phyloP scores from a whole-genome alignment of 2,888 invertebrate genomes.

The Drosophila mimica region DNA sequence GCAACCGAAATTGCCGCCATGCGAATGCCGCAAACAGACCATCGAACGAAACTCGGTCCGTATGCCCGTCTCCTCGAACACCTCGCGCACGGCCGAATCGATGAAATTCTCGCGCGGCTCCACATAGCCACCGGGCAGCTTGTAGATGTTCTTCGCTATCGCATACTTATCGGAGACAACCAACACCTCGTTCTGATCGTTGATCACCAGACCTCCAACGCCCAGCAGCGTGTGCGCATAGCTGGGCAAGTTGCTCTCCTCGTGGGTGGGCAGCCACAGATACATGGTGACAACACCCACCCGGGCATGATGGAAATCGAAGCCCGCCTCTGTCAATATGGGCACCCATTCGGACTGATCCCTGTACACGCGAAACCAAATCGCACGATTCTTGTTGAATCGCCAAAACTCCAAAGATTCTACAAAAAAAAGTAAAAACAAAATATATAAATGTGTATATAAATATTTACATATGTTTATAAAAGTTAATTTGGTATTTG shows the following conservation, averaged over 20 bases:
- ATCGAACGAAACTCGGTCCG: conserved; percentile 91
- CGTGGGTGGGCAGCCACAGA: conserved; percentile 90
- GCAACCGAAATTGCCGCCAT: conserved; percentile 91
- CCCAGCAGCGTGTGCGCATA: conserved; percentile 92
- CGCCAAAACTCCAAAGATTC: conserved; percentile 90
- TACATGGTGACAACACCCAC: conserved; percentile 92
- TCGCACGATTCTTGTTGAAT: conserved; percentile 88
- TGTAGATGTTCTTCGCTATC: conserved; percentile 88
- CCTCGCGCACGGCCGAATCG: conserved; percentile 93
- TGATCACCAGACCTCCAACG: conserved; percentile 92
- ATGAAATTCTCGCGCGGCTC: conserved; percentile 94
- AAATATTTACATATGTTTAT: background rate
- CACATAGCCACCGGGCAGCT: conserved; percentile 96
- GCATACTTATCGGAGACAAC: conserved; percentile 91
- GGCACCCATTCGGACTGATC: conserved; percentile 91
- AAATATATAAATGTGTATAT: background rate
- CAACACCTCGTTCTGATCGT: conserved; percentile 91
- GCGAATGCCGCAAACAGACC: conserved; percentile 91
- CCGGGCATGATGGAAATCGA: conserved; percentile 95
- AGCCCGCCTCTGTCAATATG: conserved; percentile 90
- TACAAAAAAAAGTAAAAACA: conserved; percentile 80
- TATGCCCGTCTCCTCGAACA: conserved; percentile 95
- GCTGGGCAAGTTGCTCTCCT: conserved; percentile 88
- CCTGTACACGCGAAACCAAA: conserved; percentile 93
- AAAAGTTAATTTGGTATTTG: background rate